These are phyloP conservation scores for Drosophila dunni DNA, from an alignment of 1,140 invertebrate genomes.

Conservation along the genomic window DNA sequence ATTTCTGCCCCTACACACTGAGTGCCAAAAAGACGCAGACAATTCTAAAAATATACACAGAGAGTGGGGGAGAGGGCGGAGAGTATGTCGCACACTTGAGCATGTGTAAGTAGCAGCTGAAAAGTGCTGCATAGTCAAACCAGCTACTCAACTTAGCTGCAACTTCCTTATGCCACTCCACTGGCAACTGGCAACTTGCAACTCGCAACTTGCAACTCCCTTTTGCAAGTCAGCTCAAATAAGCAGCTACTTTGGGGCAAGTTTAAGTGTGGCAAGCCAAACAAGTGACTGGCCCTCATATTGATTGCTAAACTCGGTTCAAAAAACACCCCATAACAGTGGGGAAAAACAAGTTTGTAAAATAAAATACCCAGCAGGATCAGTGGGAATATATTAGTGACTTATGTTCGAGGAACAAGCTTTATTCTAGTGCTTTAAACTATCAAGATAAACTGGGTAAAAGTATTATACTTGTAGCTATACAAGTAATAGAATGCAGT, in stretches of 20 bases:
- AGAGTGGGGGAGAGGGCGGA: not conserved
- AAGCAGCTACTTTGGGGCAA: constrained; percentile 52
- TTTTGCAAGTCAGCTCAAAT: constrained; percentile 38
- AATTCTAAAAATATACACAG: constrained; percentile 68
- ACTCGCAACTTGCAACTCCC: constrained; percentile 20
- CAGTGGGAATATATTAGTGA: no score
- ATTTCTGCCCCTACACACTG: constrained; percentile 54
- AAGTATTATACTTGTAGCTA: no score
- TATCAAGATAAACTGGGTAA: no score
- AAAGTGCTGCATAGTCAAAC: constrained; percentile 7
- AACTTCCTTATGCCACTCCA: not conserved
- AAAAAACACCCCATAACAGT: constrained; percentile 16
- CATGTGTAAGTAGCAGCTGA: constrained; percentile 34
- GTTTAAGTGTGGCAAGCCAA: constrained; percentile 65
- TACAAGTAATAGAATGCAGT: no score
- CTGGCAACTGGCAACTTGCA: not conserved
- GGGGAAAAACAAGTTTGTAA: constrained; percentile 1
- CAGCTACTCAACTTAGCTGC: constrained; percentile 46
- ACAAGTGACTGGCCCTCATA: constrained; percentile 72
- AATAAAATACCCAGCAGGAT: not conserved
- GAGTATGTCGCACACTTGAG: constrained; percentile 26
- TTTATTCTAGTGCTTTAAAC: no score
- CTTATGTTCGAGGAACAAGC: no score
- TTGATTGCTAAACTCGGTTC: constrained; percentile 63
- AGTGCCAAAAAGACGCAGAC: constrained; percentile 64